These are phyloP conservation scores for Cremastobaeus sp. DNA, from an alignment of 2,888 invertebrate species.

Conservation along the genomic window DNA sequence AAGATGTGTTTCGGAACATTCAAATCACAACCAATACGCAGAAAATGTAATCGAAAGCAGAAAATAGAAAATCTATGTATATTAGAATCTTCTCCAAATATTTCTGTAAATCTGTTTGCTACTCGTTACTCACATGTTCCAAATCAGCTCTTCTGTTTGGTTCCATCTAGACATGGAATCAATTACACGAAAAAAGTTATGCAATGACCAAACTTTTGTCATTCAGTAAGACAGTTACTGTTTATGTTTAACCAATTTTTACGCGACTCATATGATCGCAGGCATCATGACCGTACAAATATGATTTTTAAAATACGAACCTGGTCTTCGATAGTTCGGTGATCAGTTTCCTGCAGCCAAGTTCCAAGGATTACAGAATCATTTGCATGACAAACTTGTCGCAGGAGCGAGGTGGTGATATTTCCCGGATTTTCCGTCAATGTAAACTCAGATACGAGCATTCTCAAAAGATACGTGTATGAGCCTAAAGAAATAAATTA, in stretches of 20 bases:
- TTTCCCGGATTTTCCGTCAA: slow-evolving; percentile 95
- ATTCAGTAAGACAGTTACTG: no score
- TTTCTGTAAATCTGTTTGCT: no score
- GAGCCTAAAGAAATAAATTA: slow-evolving; percentile 79
- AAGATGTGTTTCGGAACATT: no score
- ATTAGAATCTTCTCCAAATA: no score
- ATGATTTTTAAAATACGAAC: slow-evolving; percentile 82
- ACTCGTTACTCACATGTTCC: slow-evolving; percentile 86
- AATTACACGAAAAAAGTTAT: slow-evolving; percentile 51
- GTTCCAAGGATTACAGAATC: slow-evolving; percentile 95
- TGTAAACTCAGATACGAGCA: slow-evolving; percentile 96
- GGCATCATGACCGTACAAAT: no score
- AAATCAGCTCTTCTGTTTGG: slow-evolving; percentile 89
- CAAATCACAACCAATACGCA: no score
- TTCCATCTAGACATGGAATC: slow-evolving; percentile 84
- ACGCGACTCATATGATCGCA: no score
- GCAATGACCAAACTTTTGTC: no score
- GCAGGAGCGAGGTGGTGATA: slow-evolving; percentile 90
- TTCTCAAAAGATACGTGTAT: slow-evolving; percentile 91
- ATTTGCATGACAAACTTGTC: slow-evolving; percentile 91
- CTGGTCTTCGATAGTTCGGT: slow-evolving; percentile 98
- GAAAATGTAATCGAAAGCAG: no score
- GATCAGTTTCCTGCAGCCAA: slow-evolving; percentile 97
- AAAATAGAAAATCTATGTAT: no score
- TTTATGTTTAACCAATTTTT: not conserved